A percentile compares a stretch with the other conserved stretches of the same genome.
phyloP scores from a whole-genome alignment of 2,888 invertebrate species.

The Nematopogon swammerdamellus region DNA sequence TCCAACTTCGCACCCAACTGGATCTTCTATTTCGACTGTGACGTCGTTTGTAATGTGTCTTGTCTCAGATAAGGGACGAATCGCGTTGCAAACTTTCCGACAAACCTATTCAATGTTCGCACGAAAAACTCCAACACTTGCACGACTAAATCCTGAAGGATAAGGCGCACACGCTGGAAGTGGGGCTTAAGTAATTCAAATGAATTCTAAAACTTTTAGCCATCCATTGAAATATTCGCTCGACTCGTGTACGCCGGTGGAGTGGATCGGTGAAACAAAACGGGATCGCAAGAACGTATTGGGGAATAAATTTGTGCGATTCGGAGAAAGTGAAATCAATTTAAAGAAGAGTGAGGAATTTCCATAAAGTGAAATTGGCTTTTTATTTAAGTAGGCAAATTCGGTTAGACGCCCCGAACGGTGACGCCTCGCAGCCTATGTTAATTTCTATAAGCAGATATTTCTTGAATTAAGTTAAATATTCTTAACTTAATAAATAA shows the following conservation, averaged over 20 bases:
- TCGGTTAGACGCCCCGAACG: neutral
- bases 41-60: neutral
- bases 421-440: neutral
- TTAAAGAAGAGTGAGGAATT: neutral
- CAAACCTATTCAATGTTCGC: neutral
- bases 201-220: neutral
- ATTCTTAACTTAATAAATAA: too few relatives aligned
- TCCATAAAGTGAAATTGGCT: neutral
- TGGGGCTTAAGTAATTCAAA: neutral
- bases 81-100: neutral
- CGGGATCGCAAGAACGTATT: neutral
- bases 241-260: neutral
- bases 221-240: neutral
- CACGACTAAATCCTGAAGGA: neutral
- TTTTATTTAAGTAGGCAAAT: neutral
- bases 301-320: neutral
- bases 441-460: too few relatives aligned
- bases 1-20: too few relatives aligned
- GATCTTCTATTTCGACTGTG: neutral
- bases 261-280: neutral
- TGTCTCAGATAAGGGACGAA: neutral
- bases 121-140: neutral
- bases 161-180: neutral
- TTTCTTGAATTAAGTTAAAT: too few relatives aligned
- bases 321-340: neutral